Percentiles rank a stretch among this genome's conserved stretches.
Evolutionary conservation across 1,140 invertebrate species (phyloP).

Genomic region (Cherax quadricarinatus): DNA sequence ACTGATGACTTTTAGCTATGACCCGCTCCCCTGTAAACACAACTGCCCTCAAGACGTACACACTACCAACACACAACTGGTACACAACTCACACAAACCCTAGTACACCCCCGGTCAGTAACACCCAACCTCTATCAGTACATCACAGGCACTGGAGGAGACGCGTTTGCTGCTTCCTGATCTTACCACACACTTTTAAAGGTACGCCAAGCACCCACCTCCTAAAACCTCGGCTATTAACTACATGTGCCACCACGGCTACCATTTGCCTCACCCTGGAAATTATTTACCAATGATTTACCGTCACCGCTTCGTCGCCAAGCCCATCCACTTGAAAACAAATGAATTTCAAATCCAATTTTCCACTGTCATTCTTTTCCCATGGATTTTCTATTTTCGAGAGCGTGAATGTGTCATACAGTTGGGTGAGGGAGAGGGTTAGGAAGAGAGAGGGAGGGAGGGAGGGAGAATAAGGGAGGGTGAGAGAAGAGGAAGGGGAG

Average conservation of each 20-base stretch:
- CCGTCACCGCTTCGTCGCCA: slow-evolving; percentile 48
- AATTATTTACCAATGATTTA: slow-evolving; percentile 67
- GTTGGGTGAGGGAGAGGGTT: slow-evolving; percentile 27
- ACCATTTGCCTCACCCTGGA: slow-evolving; percentile 49
- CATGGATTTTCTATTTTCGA: slow-evolving; percentile 69
- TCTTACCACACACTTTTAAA: not conserved
- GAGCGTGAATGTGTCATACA: slow-evolving; percentile 66
- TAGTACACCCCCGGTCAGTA: not conserved
- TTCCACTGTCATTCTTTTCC: slow-evolving; percentile 68
- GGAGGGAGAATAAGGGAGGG: not conserved
- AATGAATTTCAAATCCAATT: slow-evolving; percentile 70
- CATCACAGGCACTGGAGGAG: not conserved
- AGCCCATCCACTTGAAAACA: slow-evolving; percentile 68
- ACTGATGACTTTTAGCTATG: no score
- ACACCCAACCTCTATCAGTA: no score
- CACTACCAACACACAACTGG: not conserved
- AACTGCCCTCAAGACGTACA: no score
- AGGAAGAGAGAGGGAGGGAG: not conserved
- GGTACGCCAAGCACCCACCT: not conserved
- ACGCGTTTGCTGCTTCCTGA: not conserved
- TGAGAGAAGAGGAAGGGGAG: slow-evolving; percentile 8
- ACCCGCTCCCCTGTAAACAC: not conserved
- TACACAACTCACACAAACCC: not conserved
- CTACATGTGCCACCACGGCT: slow-evolving; percentile 38
- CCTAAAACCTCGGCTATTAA: slow-evolving; percentile 36